Conservation (phyloP, 2,113 vertebrate species). For the Calonectris borealis region DNA sequence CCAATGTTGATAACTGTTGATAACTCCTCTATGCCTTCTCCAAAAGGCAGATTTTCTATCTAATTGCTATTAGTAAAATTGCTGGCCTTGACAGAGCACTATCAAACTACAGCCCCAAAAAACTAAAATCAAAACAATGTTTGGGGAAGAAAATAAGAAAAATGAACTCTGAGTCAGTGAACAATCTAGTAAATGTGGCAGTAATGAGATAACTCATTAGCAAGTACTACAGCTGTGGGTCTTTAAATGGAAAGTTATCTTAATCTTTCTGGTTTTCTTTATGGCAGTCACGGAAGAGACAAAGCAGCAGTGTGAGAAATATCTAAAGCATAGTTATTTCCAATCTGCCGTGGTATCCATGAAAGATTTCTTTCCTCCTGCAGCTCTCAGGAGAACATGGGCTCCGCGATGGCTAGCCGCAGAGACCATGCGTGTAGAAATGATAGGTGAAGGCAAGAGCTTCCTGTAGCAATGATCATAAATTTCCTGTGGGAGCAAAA, state of each 20-base stretch:
- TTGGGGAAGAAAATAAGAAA: neutral
- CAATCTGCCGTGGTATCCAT: fast-evolving
- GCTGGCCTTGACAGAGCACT: neutral
- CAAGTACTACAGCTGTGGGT: neutral
- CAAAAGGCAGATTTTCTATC: neutral
- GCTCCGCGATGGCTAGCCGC: fast-evolving
- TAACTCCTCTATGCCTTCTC: neutral
- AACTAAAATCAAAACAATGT: neutral
- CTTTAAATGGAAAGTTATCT: neutral
- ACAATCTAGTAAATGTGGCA: neutral
- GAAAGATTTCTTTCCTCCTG: neutral
- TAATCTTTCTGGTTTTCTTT: neutral
- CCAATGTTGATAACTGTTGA: neutral
- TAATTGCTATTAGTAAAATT: neutral
- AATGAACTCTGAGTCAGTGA: neutral
- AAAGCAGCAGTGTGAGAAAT: neutral
- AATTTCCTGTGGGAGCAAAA: neutral
- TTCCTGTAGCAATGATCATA: neutral
- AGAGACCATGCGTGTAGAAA: neutral
- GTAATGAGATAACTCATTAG: neutral
- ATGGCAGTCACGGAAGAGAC: neutral
- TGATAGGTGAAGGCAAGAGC: neutral
- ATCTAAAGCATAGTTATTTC: neutral
- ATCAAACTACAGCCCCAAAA: neutral
- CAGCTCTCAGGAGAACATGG: neutral